These are phyloP conservation scores for Schizotus pectinicornis DNA, from an alignment of 2,888 invertebrate species.

Conservation along the genomic window DNA sequence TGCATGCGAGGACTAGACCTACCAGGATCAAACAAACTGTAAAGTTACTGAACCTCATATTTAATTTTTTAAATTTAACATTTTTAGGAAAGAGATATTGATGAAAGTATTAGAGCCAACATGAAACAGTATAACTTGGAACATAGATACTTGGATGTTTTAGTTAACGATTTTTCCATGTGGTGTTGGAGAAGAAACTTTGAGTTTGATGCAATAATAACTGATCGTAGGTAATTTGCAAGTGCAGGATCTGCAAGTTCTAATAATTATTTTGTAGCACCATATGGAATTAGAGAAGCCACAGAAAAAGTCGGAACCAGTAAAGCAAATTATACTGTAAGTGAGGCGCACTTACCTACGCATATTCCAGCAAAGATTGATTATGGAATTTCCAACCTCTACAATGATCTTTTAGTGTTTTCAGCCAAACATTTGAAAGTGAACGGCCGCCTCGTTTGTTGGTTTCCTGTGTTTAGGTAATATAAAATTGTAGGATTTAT, in stretches of 20 bases:
- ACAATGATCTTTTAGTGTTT: slow-evolving; percentile 83
- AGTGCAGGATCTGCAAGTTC: background rate
- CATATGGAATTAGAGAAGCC: slow-evolving; percentile 96
- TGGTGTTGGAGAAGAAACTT: slow-evolving; percentile 76
- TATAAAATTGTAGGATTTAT: background rate
- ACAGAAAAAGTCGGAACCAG: slow-evolving; percentile 82
- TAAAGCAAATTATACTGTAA: slow-evolving; percentile 66
- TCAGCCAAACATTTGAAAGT: slow-evolving; percentile 77
- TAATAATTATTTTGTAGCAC: slow-evolving; percentile 68
- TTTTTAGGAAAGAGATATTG: slow-evolving; percentile 69
- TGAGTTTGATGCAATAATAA: slow-evolving; percentile 89
- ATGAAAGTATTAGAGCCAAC: slow-evolving; percentile 89
- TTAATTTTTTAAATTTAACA: slow-evolving; percentile 11
- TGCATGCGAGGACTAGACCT: slow-evolving; percentile 86
- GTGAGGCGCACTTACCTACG: slow-evolving; percentile 68
- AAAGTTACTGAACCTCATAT: background rate
- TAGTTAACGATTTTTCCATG: slow-evolving; percentile 91
- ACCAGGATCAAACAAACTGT: slow-evolving; percentile 74
- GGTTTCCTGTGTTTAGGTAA: slow-evolving; percentile 91
- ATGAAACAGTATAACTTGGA: slow-evolving; percentile 85
- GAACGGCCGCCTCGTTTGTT: slow-evolving; percentile 87
- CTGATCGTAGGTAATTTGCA: slow-evolving; percentile 83
- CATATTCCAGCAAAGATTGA: slow-evolving; percentile 86
- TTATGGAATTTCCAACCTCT: slow-evolving; percentile 83
- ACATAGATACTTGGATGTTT: slow-evolving; percentile 80